Evolutionary conservation across 2,888 invertebrate genomes (phyloP), one percentile per base, ranked within the genome.

Genomic region (Holacanthella duospinosa): DNA sequence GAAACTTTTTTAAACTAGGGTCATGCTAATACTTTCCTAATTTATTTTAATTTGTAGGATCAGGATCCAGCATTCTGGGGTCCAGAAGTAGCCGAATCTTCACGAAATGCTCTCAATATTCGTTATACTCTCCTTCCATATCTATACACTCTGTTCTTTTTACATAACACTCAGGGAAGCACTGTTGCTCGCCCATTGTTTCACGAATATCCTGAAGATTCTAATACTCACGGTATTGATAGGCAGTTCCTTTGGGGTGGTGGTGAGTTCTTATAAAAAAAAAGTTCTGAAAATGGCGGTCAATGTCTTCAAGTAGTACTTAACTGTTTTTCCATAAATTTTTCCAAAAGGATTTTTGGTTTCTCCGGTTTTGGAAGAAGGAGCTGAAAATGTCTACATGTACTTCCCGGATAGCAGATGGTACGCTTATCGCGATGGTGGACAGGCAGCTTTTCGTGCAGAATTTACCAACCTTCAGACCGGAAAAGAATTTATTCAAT

Each of bases 41-140:
- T n/a, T n/a, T n/a, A n/a, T n/a, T n/a, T n/a, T n/a, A n/a, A n/a
- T n/a, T 19, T 59, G n/a, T 27, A 87, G 87, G 85, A 86, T 44
- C 92, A 93, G 81, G 92, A 93, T 81, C 92, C 93, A 0, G 91
- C 83, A 2, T 82, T 85, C 21, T 78, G 89, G 75, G 88, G 89
- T 1, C 78, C 82, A 0, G 80, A 79, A 54, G 87, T 89, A 24
- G 82, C 85, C 9, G 76, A 77, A 9, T 86, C 89, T 0, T 83
- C 87, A 0, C 81, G 80, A 63, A 78, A 79, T 43, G 85, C 88
- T 0, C 78, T 89, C 0, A 76, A 78, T 1, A 80, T 83, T 55
- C 83, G 91, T 36, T 92, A 92, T 77, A 78, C 81, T 2, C 77
- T 91, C 19, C 78, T 92, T 61, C 90, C 91, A 0, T 86, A 88